phyloP scores from a whole-genome alignment of 1,140 invertebrate genomes.

The Heliconius himera region DNA sequence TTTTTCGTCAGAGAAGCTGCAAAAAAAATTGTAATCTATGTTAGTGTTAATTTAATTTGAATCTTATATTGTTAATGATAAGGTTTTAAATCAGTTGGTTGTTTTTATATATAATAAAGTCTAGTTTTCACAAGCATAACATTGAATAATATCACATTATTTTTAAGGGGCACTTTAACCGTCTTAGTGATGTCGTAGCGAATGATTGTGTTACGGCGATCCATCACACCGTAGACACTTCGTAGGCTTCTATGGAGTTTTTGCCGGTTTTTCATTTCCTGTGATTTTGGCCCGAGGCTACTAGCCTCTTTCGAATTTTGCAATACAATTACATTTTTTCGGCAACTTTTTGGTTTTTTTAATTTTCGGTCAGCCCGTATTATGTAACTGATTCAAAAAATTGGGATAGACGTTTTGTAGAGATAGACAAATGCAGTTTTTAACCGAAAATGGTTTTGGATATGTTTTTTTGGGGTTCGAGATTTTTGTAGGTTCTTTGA shows the following conservation, averaged over 20 bases:
- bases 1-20: neutral
- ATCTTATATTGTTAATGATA: neutral
- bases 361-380: conserved; percentile 71
- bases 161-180: conserved; percentile 74
- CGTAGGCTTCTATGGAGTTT: conserved; percentile 67
- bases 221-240: conserved; percentile 71
- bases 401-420: conserved; percentile 41
- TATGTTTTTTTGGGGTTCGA: conserved; percentile 26
- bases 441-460: conserved; percentile 48
- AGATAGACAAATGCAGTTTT: conserved; percentile 52
- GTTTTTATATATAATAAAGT: conserved; percentile 12
- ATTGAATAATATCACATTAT: conserved; percentile 76
- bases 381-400: conserved; percentile 61
- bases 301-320: conserved; percentile 58
- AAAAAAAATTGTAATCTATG: neutral
- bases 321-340: conserved; percentile 73
- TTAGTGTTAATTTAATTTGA: neutral
- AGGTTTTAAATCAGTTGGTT: neutral
- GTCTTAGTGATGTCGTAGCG: conserved; percentile 54
- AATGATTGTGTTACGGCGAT: conserved; percentile 76
- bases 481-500: conserved; percentile 46
- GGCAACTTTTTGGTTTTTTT: conserved; percentile 58
- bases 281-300: conserved; percentile 54
- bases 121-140: conserved; percentile 51
- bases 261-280: conserved; percentile 74